Conservation (phyloP, 2,113 vertebrate species). For the Callospermophilus lateralis region DNA sequence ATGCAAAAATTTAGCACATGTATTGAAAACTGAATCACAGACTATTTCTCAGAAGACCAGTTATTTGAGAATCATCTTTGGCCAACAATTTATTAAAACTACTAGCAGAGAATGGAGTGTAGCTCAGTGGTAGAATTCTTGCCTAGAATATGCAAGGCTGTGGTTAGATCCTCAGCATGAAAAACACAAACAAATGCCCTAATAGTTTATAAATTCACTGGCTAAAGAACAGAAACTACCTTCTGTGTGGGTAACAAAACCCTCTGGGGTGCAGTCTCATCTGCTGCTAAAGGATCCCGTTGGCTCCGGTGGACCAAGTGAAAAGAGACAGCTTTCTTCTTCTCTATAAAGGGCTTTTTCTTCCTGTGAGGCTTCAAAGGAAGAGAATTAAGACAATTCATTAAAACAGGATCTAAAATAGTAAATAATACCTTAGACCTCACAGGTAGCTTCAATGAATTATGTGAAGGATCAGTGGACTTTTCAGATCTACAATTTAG, state of each 20-base stretch:
- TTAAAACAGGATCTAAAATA: neutral
- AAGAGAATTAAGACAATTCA: constrained; percentile 36
- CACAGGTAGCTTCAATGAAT: neutral
- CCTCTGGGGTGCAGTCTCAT: constrained; percentile 96
- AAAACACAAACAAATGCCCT: neutral
- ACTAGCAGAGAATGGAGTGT: neutral
- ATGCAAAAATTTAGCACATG: neutral
- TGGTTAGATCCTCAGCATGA: neutral
- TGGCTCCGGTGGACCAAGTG: constrained; percentile 98
- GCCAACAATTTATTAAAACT: neutral
- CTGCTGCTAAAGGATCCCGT: constrained; percentile 95
- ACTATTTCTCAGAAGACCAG: neutral
- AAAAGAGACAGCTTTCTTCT: constrained; percentile 97
- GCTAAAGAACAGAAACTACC: constrained; percentile 77
- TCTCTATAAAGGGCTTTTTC: constrained; percentile 98
- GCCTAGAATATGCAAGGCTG: neutral
- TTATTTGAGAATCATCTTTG: neutral
- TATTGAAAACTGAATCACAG: neutral
- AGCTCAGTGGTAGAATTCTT: neutral
- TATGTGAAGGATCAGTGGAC: neutral
- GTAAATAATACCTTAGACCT: neutral
- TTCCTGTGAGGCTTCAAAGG: constrained; percentile 94
- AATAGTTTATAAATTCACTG: neutral
- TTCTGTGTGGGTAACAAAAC: constrained; percentile 93
- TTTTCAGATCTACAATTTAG: neutral